These are phyloP conservation scores for Channa argus DNA, from an alignment of 2,113 vertebrate species.

Conservation along the genomic window DNA sequence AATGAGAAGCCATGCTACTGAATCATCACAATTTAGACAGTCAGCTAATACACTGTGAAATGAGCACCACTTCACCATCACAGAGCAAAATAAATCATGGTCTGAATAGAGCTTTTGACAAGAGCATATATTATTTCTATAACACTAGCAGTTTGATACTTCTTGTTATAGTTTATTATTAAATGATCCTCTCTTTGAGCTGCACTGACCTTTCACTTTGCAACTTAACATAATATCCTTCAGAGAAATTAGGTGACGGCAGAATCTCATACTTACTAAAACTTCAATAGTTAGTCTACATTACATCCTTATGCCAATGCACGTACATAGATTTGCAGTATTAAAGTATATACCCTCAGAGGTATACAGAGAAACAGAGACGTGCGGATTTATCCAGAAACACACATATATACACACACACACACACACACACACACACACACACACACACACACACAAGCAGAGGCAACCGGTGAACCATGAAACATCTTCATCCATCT, in stretches of 20 bases:
- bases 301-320: constrained; percentile 41
- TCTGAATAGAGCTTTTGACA: constrained; percentile 65
- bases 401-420: constrained; percentile 30
- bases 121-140: constrained; percentile 64
- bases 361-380: constrained; percentile 53
- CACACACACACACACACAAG: constrained; percentile 22
- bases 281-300: constrained; percentile 49
- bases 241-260: constrained; percentile 56
- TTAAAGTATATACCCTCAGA: constrained; percentile 40
- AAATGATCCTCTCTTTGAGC: constrained; percentile 59
- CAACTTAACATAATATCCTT: constrained; percentile 62
- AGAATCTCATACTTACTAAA: constrained; percentile 43
- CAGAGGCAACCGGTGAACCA: constrained; percentile 75
- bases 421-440: constrained; percentile 39
- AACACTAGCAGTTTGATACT: constrained; percentile 57
- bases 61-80: constrained; percentile 71
- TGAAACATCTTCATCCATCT: constrained; percentile 84
- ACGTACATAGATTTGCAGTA: constrained; percentile 27
- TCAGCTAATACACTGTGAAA: constrained; percentile 81
- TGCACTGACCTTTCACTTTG: constrained; percentile 67
- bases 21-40: constrained; percentile 79
- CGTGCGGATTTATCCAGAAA: constrained; percentile 44
- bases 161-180: constrained; percentile 65
- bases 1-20: constrained; percentile 65
- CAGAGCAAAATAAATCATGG: constrained; percentile 70